Base-by-base conservation (phyloP, 2,113 vertebrate species). In the Chinchilla lanigera region DNA sequence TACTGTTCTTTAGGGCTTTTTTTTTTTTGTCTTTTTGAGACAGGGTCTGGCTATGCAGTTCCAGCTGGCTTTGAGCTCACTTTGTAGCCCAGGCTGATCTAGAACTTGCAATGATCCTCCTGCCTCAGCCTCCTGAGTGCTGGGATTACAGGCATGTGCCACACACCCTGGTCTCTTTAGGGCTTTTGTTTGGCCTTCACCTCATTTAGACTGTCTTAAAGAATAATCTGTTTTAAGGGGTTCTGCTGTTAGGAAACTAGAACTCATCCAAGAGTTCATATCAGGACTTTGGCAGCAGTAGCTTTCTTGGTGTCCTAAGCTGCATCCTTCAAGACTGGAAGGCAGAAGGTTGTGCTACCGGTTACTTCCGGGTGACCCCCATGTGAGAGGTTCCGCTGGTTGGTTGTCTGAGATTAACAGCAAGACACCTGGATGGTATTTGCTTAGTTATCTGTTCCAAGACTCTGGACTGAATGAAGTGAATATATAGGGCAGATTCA, bases 201-300 rank as follows among this genome's bases (percentile, higher is more conserved):
- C 61, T 84, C 81, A 44, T 58, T 86, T 30, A 65, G 67, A 30
- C 61, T 93, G 28, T 92, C 60, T 95, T 93, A 91, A 93, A 95
- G 96, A 87, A 96, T 87, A 93, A 20, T 75, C 80, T 93, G 86
- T 87, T 93, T 96, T 96, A 24, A 60, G 30, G 24, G 92, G 87
- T 91, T 98, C 89, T 86, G 41, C 52, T 97, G 91, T 7, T 35
- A n/a, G 54, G 67, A 96, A 97, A 61, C 44, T 22, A 2, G 81
- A 90, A 50, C 38, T 78, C 58, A 19, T 85, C 90, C 75, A 96
- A 78, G 56, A 96, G 73, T 28, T 47, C 4, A 0, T 94, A 41
- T 82, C 44, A 75, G 81, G 56, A 9, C 60, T 81, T 96, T 65
- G 73, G 78, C 60, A 93, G 44, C 56, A 89, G n/a, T 54, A 78